Base-by-base conservation (phyloP, 2,113 vertebrate genomes). In the Galemys pyrenaicus region DNA sequence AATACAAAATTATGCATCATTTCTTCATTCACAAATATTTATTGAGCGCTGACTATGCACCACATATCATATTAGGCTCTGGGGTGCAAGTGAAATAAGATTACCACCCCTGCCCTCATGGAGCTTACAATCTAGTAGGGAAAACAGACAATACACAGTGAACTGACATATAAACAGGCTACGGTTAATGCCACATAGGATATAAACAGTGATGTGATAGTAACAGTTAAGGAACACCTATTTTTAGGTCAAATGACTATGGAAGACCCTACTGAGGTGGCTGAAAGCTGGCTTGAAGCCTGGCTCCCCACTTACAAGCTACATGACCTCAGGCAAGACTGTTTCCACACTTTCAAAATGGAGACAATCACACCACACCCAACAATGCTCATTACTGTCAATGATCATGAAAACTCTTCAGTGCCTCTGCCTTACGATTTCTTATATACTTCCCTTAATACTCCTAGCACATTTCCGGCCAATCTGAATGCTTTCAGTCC, bases 51-150 rank as follows among this genome's bases (percentile, higher is more conserved):
- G 74, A 92, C 81, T 87, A 87, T 32, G 37, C 9, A 83, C 62
- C 62, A 73, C 30, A 73, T 1, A 91, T 56, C 67, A 74, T 49
- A 32, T 87, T 24, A 88, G 65, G 84, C 75, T 96, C 39, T 67
- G 24, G 32, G 75, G 91, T 84, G 37, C 78, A 92, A 83, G 20
- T 81, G 74, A 89, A 85, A 41, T 44, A 77, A 78, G 58, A 4
- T 24, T 56, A 54, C 22, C 64, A 89, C 30, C 9, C 71, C 80
- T 93, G 90, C 80, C 70, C 92, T 80, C 90, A 44, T 1, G 41
- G 80, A 95, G 80, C 90, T 95, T 90, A 95, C 92, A 97, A 65
- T 92, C 90, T 94, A 90, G n/a, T 37, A 90, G 13, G 74, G 60
- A n/a, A 87, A 41, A 87, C 24, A 90, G n/a, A 94, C 24, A 80